Conservation (phyloP, 2,797 vertebrate genomes). For the Mareca strepera region DNA sequence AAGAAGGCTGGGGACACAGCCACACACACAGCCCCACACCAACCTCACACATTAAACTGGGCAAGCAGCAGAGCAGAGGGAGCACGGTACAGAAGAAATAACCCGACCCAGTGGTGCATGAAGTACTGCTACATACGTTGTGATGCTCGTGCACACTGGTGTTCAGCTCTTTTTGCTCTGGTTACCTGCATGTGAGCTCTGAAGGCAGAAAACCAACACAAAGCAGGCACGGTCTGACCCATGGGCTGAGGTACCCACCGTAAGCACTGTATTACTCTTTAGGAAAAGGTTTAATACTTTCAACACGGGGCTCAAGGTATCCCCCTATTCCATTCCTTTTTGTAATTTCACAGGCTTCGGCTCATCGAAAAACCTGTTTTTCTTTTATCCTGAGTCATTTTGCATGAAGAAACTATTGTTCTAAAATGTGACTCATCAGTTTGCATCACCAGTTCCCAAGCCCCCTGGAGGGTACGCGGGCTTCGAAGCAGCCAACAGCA, state of each 20-base stretch:
- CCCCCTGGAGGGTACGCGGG: not conserved
- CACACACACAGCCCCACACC: not conserved
- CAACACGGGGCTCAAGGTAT: not conserved
- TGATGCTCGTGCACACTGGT: fast-evolving
- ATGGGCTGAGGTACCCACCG: not conserved
- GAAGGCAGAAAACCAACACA: not conserved
- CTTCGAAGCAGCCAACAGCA: not conserved
- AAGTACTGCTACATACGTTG: fast-evolving
- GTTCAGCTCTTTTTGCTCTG: not conserved
- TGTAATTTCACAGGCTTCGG: not conserved
- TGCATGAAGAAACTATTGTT: conserved; percentile 46
- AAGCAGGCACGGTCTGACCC: not conserved
- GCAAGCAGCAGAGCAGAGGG: not conserved
- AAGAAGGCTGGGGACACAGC: not conserved
- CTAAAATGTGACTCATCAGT: conserved; percentile 37
- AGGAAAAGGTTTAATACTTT: not conserved
- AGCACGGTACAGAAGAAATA: fast-evolving
- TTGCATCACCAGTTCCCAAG: conserved; percentile 34
- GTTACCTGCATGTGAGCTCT: not conserved
- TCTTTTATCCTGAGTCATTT: conserved; percentile 45
- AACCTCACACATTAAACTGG: not conserved
- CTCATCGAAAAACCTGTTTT: conserved; percentile 48
- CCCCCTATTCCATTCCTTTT: not conserved
- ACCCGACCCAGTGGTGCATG: fast-evolving
- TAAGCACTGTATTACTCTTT: not conserved